Conservation (phyloP, 2,113 vertebrate species). For the Pteropus alecto region DNA sequence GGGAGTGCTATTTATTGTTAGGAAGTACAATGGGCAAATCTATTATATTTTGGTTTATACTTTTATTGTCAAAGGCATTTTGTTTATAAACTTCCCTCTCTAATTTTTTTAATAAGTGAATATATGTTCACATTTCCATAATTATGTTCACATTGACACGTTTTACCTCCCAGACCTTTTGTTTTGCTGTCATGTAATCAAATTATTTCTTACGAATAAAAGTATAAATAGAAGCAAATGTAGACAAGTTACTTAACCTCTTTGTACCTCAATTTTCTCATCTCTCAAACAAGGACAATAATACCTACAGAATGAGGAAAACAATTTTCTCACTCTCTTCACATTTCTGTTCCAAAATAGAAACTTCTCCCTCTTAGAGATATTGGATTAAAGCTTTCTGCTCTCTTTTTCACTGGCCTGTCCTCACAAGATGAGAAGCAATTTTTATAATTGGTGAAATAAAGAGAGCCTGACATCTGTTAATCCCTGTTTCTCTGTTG, state of each 20-base stretch:
- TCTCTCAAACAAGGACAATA: slow-evolving; percentile 36
- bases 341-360: slow-evolving; percentile 9
- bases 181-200: slow-evolving; percentile 56
- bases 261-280: slow-evolving; percentile 55
- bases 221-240: slow-evolving; percentile 52
- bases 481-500: background rate
- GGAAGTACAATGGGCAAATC: background rate
- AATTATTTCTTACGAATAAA: slow-evolving; percentile 55
- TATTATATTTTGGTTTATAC: background rate
- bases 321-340: background rate
- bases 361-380: background rate
- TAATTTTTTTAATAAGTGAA: slow-evolving; percentile 33
- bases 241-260: slow-evolving; percentile 44
- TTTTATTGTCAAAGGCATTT: slow-evolving; percentile 39
- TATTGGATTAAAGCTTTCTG: background rate
- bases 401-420: background rate
- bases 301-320: background rate
- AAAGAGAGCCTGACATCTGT: background rate
- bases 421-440: background rate
- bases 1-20: slow-evolving; percentile 10
- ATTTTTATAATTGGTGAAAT: background rate
- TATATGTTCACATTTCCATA: background rate
- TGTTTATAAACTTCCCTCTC: slow-evolving; percentile 36
- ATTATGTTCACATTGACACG: slow-evolving; percentile 56
- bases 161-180: slow-evolving; percentile 58